A percentile compares a stretch with the other conserved stretches of the same genome.
Evolutionary conservation across 2,113 vertebrate genomes (phyloP).

Genomic region (Tragelaphus buxtoni): DNA sequence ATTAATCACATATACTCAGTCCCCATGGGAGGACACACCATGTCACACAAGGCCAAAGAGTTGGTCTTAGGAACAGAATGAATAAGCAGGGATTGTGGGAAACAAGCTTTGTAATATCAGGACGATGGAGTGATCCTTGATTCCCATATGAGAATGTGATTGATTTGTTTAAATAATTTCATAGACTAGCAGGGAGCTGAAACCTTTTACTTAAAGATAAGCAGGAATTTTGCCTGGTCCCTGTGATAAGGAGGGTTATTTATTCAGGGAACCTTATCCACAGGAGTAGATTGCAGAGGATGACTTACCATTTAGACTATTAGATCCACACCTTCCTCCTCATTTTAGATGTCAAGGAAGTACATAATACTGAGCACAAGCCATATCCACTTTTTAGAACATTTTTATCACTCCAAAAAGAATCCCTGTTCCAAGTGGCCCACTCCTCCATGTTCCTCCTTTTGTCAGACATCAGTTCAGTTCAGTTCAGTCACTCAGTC

Average conservation of each 20-base stretch:
- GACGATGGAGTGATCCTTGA: background rate
- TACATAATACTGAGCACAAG: background rate
- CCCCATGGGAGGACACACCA: background rate
- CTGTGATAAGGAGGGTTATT: background rate
- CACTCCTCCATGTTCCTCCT: background rate
- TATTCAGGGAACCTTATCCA: background rate
- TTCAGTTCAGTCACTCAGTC: too few relatives aligned
- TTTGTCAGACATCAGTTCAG: background rate
- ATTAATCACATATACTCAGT: background rate
- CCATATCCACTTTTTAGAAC: background rate
- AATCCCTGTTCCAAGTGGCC: background rate
- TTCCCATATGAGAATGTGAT: background rate
- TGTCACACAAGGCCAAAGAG: background rate
- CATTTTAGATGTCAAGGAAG: background rate
- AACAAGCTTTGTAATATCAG: background rate
- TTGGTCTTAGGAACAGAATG: background rate
- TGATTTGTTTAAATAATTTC: constrained; percentile 2
- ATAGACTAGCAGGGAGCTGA: background rate
- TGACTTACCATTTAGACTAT: background rate
- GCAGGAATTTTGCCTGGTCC: background rate
- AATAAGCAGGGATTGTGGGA: background rate
- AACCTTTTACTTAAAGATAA: background rate
- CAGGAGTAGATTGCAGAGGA: background rate
- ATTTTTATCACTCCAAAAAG: background rate
- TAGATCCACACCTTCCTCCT: background rate